Evolutionary conservation across 2,113 vertebrate species (phyloP).

Genomic region (Hippocampus mohnikei): DNA sequence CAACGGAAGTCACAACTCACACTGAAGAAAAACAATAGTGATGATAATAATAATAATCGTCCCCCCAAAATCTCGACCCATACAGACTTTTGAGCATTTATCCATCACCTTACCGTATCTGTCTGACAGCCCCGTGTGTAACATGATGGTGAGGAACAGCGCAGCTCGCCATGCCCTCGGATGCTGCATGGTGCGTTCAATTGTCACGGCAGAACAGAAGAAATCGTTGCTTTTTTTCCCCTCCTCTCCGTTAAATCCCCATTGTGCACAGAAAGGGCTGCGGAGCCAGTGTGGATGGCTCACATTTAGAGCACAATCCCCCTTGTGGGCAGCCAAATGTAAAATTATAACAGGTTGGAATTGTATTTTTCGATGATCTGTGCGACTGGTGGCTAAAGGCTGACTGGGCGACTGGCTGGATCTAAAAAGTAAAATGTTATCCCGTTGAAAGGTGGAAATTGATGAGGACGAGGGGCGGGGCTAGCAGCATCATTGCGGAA

Average conservation of each 20-base stretch:
- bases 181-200: conserved; percentile 57
- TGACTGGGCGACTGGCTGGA: not conserved
- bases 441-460: conserved; percentile 25
- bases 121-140: conserved; percentile 48
- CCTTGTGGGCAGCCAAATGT: conserved; percentile 11
- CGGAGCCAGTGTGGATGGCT: conserved; percentile 24
- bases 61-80: not conserved
- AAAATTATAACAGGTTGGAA: not conserved
- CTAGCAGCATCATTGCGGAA: conserved; percentile 33
- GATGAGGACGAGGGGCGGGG: not conserved
- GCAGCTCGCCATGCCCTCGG: conserved; percentile 52
- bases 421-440: conserved; percentile 15
- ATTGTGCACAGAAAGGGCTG: conserved; percentile 22
- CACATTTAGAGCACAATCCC: conserved; percentile 8
- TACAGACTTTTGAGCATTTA: not conserved
- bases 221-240: conserved; percentile 6
- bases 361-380: not conserved
- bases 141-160: conserved; percentile 54
- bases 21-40: not conserved
- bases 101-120: conserved; percentile 61
- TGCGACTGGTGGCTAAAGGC: not conserved
- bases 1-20: not conserved
- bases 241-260: conserved; percentile 46
- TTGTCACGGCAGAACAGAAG: conserved; percentile 27
- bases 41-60: not conserved